These are phyloP conservation scores for Laothoe populi DNA, from an alignment of 2,888 invertebrate genomes.

Conservation along the genomic window DNA sequence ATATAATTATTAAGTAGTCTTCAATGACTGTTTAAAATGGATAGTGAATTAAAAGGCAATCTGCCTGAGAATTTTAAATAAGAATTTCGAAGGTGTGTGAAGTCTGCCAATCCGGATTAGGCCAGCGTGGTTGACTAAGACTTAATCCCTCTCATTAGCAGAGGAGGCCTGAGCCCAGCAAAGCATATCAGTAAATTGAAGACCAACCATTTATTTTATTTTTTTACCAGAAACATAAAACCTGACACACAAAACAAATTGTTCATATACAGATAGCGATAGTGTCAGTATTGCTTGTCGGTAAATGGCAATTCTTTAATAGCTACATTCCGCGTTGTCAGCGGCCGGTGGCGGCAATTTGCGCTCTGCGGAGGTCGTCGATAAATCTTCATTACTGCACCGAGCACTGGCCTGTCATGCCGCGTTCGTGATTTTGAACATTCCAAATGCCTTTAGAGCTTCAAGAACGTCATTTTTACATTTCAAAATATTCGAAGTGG, in stretches of 20 bases:
- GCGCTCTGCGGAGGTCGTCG: slow-evolving; percentile 46
- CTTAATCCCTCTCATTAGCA: too few relatives aligned
- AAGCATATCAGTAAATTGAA: too few relatives aligned
- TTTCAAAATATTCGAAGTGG: neutral
- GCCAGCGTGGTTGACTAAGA: too few relatives aligned
- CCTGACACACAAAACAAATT: slow-evolving; percentile 11
- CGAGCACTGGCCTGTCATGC: slow-evolving; percentile 44
- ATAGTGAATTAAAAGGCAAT: too few relatives aligned
- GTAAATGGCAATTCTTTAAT: slow-evolving; percentile 30
- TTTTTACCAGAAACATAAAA: neutral
- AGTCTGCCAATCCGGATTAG: too few relatives aligned
- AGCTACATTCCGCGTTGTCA: slow-evolving; percentile 44
- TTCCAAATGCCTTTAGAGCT: slow-evolving; percentile 16
- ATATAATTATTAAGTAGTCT: too few relatives aligned
- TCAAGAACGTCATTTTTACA: slow-evolving; percentile 1
- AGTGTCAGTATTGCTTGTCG: slow-evolving; percentile 19
- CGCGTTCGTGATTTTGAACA: slow-evolving; percentile 39
- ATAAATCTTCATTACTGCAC: slow-evolving; percentile 58
- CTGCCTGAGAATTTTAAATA: too few relatives aligned
- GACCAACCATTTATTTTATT: too few relatives aligned
- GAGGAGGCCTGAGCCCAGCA: too few relatives aligned
- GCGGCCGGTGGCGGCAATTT: slow-evolving; percentile 42
- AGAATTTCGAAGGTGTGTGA: too few relatives aligned
- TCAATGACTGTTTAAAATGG: too few relatives aligned
- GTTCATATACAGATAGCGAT: slow-evolving; percentile 11